Evolutionary conservation across 2,113 vertebrate genomes (phyloP).

Genomic region (Artemisiospiza belli): DNA sequence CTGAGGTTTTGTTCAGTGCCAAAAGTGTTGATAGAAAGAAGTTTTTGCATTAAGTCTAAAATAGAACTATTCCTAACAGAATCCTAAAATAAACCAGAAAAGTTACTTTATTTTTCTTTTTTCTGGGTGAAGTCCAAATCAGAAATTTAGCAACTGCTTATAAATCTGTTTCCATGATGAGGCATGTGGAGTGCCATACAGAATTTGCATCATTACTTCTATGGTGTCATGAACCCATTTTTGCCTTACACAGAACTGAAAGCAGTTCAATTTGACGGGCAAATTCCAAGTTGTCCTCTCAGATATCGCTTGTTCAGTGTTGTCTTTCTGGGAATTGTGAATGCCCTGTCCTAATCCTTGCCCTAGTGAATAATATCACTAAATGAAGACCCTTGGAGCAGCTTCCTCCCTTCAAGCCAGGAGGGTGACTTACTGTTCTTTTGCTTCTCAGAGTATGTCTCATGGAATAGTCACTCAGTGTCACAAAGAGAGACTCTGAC

Average conservation of each 20-base stretch:
- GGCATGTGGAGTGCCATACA: not conserved
- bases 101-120: not conserved
- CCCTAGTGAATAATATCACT: not conserved
- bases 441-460: not conserved
- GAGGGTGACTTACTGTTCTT: not conserved
- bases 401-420: not conserved
- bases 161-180: not conserved
- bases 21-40: not conserved
- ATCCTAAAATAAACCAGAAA: not conserved
- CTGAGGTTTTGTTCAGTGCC: not conserved
- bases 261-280: not conserved
- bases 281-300: not conserved
- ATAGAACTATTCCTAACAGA: not conserved
- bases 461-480: not conserved
- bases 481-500: not conserved
- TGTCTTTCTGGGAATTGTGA: not conserved
- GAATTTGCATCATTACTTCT: not conserved
- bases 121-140: not conserved
- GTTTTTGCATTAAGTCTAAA: not conserved
- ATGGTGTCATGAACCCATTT: not conserved
- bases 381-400: not conserved
- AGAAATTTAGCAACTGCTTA: not conserved
- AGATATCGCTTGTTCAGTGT: not conserved
- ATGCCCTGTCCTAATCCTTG: not conserved
- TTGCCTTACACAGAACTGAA: not conserved